Conservation (phyloP, 2,888 invertebrate genomes). For the Bombylius discolor region DNA sequence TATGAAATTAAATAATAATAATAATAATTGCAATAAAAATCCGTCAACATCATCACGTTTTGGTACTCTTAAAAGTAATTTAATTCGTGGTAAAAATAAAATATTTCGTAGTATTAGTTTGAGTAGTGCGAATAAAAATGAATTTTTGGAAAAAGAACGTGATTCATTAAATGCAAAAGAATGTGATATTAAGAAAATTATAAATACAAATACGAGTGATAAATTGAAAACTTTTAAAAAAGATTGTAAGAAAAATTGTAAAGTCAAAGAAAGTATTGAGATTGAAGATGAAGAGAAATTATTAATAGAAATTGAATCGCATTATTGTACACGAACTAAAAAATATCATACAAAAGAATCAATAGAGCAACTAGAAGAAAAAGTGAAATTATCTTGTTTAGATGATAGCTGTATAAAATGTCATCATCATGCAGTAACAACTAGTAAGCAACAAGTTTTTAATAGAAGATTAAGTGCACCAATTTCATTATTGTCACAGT, state of each 20-base stretch:
- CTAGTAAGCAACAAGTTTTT: background rate
- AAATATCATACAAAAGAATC: too few relatives aligned
- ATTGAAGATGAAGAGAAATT: too few relatives aligned
- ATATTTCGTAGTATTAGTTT: constrained; percentile 2
- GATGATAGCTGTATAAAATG: background rate
- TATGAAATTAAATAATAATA: background rate
- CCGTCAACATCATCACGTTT: background rate
- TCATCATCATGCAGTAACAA: background rate
- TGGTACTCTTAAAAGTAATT: background rate
- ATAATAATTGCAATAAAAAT: background rate
- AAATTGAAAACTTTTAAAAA: too few relatives aligned
- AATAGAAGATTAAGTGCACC: constrained; percentile 3
- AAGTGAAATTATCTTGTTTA: background rate
- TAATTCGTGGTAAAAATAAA: background rate
- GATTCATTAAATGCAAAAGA: background rate
- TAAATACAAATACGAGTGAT: too few relatives aligned
- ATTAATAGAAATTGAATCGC: too few relatives aligned
- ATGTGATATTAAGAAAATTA: background rate
- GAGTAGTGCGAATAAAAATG: constrained; percentile 3
- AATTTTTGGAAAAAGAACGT: background rate
- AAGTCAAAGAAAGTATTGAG: too few relatives aligned
- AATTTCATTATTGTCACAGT: background rate
- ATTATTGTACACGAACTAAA: too few relatives aligned
- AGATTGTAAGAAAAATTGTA: too few relatives aligned
- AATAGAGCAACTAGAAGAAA: too few relatives aligned